Conservation (phyloP, 2,113 vertebrate species). For the Anas platyrhynchos region DNA sequence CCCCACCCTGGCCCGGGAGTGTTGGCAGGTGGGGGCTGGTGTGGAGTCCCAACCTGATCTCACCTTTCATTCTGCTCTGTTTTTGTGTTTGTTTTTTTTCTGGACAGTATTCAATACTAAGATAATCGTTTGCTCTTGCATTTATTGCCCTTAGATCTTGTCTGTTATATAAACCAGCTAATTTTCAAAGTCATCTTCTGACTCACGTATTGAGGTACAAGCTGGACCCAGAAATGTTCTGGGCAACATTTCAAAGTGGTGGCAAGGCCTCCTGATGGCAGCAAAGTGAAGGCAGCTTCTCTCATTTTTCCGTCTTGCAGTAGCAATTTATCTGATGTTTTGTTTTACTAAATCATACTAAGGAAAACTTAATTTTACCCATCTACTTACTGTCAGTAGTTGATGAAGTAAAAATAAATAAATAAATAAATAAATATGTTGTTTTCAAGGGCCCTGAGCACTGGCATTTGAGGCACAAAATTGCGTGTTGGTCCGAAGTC, state of each 20-base stretch:
- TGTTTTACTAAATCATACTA: neutral
- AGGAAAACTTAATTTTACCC: neutral
- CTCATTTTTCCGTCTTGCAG: neutral
- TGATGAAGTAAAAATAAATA: neutral
- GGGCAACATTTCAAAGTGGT: neutral
- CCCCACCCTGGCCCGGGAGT: too few species aligned
- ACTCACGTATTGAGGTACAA: neutral
- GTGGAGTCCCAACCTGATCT: too few species aligned
- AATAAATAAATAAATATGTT: neutral
- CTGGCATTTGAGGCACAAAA: neutral
- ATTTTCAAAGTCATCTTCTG: conserved; percentile 28
- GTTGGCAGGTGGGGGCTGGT: fast-evolving
- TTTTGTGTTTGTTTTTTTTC: neutral
- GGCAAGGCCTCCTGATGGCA: neutral
- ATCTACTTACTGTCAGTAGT: neutral
- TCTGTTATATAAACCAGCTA: neutral
- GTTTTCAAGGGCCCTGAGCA: neutral
- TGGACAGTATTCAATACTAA: neutral
- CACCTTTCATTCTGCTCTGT: too few species aligned
- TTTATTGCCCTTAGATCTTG: neutral
- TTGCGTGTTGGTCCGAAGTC: neutral
- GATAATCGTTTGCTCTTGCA: neutral
- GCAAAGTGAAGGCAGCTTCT: neutral
- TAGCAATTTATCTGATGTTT: neutral
- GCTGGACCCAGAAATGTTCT: neutral